Base-by-base conservation (phyloP, 2,797 vertebrate species). In the Rhadinocentrus ornatus region DNA sequence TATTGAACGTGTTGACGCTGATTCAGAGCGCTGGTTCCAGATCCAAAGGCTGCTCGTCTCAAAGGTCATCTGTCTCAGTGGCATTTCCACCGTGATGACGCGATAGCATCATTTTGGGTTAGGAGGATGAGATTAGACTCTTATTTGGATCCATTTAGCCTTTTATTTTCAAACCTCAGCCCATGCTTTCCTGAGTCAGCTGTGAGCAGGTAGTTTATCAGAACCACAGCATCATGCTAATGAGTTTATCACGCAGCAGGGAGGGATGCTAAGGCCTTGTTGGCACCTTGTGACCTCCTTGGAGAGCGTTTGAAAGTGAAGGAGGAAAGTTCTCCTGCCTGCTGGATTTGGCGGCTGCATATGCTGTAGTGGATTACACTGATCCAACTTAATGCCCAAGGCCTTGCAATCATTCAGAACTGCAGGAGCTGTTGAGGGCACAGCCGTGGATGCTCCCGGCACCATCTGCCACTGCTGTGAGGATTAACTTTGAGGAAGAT, bases 401-500 rank as follows among this genome's bases (percentile, higher is more conserved):
- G 90, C 90, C 88, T 73, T 69, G 88, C 91, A 93, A 93, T 93
- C 94, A 94, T 95, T 96, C 93, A 94, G 93, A 94, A 95, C 88
- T 92, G 89, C 89, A 89, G 87, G 89, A 92, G 88, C 80, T 71
- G 85, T 18, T 59, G 84, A 83, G 86, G 88, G 70, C 77, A 52
- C 62, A 69, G 86, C 83, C 71, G 37, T 37, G 62, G 82, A 79
- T 58, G 85, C 86, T 82, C 64, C 69, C 59, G 13, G 63, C 86
- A 61, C 93, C 95, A 96, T 95, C 95, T 96, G 95, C 82, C 86
- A 77, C 90, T 50, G 79, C 71, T 70, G 70, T 75, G 50, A 20
- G 89, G 92, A 95, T 95, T 95, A 95, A 94, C 93, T 93, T 94
- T 85, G 78, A 94, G 93, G 93, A 94, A 94, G 86, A 86, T 80